Base-by-base conservation (phyloP, 2,888 invertebrate genomes). In the Pecten maximus region DNA sequence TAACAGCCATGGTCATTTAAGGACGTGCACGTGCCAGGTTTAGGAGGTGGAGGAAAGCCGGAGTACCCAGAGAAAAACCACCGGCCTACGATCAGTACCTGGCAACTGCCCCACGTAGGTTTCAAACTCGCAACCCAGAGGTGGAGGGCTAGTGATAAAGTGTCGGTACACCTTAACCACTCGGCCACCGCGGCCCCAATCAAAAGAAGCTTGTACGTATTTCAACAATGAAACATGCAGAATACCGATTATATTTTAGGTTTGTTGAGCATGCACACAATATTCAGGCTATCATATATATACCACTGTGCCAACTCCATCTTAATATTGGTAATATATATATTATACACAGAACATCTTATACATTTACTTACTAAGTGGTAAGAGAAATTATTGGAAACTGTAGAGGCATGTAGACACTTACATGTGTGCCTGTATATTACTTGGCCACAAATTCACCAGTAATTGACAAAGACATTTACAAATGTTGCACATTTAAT, bases 191-290 rank as follows among this genome's bases (percentile, higher is more conserved):
- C n/a, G n/a, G n/a, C n/a, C n/a, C 4, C 15, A 74, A 74, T 15
- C 35, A 10, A 28, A 28, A 74, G 74, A 74, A 74, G 74, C 35
- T 10, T 35, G 74, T 10, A 74, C 35, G 74, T 6, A 8, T 74
- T 74, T 74, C 28, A 74, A 74, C 35, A 74, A 74, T 74, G 35
- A 74, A 74, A 28, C 74, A 74, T 74, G 74, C 74, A 74, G 10
- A 35, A 74, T 35, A 74, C 74, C 6, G 74, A 35, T 74, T 74
- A 74, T 74, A 35, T 12, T 74, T 54, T 0, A 28, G 28, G 23
- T 35, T 28, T 35, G 74, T 74, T 74, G 35, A 74, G 74, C 74
- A 74, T 74, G 74, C 74, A 74, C 28, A 35, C 35, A 74, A 74
- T 74, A 74, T 28, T 74, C 19, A 12, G 4, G 15, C 44, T 44